These are phyloP conservation scores for Solen grandis DNA, from an alignment of 1,140 invertebrate species.

Conservation along the genomic window DNA sequence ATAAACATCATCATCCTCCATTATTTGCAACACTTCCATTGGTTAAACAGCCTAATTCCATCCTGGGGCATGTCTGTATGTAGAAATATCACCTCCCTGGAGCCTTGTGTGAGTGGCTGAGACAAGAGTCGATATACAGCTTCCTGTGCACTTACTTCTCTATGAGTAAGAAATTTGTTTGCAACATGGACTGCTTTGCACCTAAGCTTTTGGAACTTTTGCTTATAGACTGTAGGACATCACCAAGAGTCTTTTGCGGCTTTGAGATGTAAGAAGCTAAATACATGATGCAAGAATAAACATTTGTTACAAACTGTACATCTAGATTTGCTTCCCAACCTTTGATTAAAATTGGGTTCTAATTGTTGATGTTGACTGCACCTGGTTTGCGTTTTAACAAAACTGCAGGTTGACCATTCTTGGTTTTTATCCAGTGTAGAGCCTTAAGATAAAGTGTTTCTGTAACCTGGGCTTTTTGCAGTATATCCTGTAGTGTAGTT, in stretches of 20 bases:
- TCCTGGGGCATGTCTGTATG: background rate
- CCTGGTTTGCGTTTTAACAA: background rate
- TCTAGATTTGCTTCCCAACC: slow-evolving; percentile 16
- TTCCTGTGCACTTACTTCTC: too few species aligned
- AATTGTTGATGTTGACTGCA: background rate
- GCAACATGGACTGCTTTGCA: slow-evolving; percentile 17
- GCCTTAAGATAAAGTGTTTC: slow-evolving; percentile 21
- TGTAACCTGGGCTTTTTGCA: slow-evolving; percentile 22
- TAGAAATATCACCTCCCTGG: slow-evolving; percentile 17
- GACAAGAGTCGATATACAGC: slow-evolving; percentile 41
- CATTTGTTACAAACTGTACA: too few species aligned
- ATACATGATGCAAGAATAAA: slow-evolving; percentile 37
- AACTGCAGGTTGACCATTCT: background rate
- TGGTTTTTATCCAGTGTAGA: slow-evolving; percentile 29
- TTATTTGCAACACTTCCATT: slow-evolving; percentile 2
- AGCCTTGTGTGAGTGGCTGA: slow-evolving; percentile 10
- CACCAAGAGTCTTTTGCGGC: slow-evolving; percentile 3
- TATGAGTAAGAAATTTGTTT: too few species aligned
- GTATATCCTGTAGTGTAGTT: slow-evolving; percentile 18
- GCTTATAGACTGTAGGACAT: background rate
- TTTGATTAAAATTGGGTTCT: slow-evolving; percentile 14
- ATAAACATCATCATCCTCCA: slow-evolving; percentile 1
- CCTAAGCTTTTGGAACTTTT: background rate
- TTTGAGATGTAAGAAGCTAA: slow-evolving; percentile 25
- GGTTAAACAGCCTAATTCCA: slow-evolving; percentile 1